phyloP scores from a whole-genome alignment of 2,113 vertebrate species.

The Urocolius indicus region DNA sequence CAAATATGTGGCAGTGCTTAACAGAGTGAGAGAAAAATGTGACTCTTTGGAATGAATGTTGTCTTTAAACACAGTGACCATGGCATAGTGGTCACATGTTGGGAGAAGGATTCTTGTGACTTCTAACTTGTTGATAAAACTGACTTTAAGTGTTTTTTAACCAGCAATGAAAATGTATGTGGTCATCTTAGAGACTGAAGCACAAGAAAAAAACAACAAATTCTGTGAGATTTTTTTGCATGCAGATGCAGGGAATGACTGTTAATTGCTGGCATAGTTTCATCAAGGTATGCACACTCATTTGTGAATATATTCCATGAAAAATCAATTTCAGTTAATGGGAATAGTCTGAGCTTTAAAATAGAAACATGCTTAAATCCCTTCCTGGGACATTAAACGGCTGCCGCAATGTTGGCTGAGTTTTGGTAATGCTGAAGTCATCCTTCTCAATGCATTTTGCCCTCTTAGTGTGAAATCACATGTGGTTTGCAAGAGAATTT shows the following conservation, averaged over 20 bases:
- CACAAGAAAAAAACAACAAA: not conserved
- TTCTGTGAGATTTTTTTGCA: not conserved
- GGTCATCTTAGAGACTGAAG: not conserved
- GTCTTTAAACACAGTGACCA: not conserved
- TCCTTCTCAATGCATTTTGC: constrained; percentile 4
- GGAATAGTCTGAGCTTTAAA: not conserved
- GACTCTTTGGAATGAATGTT: not conserved
- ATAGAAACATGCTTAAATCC: not conserved
- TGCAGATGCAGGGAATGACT: not conserved
- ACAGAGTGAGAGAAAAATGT: constrained; percentile 14
- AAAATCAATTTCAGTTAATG: not conserved
- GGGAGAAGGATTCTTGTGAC: not conserved
- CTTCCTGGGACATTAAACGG: not conserved
- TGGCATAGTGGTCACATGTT: not conserved
- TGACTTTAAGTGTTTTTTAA: not conserved
- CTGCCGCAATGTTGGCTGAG: not conserved
- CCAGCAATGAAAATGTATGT: not conserved
- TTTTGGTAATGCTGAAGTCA: not conserved
- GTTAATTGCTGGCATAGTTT: not conserved
- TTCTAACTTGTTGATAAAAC: not conserved
- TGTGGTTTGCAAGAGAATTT: constrained; percentile 8
- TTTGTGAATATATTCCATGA: not conserved
- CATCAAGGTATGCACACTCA: accelerated
- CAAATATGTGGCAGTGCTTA: not conserved
- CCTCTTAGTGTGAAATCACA: constrained; percentile 31